phyloP scores from a whole-genome alignment of 2,888 invertebrate species.

The Acanthosoma haemorrhoidale region DNA sequence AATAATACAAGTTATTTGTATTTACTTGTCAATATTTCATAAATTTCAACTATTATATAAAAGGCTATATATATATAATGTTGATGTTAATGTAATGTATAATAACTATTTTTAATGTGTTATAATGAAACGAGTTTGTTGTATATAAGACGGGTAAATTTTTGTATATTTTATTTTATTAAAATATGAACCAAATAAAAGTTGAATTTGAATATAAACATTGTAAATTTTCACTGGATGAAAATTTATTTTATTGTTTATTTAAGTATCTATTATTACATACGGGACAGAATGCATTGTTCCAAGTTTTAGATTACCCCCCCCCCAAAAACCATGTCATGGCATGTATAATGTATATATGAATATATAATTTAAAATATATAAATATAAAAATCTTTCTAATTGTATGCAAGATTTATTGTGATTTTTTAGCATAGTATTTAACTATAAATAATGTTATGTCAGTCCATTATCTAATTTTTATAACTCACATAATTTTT shows the following conservation, averaged over 20 bases:
- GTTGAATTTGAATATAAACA: neutral
- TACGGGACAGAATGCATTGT: neutral
- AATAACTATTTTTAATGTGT: neutral
- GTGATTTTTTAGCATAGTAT: conserved; percentile 23
- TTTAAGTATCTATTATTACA: neutral
- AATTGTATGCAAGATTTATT: conserved; percentile 12
- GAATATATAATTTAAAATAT: conserved; percentile 6
- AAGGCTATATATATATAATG: neutral
- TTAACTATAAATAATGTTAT: conserved; percentile 18
- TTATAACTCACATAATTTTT: conserved; percentile 11
- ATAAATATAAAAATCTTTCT: conserved; percentile 5
- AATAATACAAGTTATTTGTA: neutral
- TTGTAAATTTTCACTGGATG: conserved; percentile 3
- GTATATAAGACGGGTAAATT: conserved; percentile 9
- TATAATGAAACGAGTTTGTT: neutral
- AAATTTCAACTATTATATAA: conserved; percentile 2
- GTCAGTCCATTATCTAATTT: conserved; percentile 26
- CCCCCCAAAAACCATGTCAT: neutral
- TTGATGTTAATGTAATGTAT: neutral
- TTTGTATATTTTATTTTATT: conserved; percentile 21
- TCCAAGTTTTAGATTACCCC: neutral
- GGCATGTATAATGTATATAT: conserved; percentile 13
- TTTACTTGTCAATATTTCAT: neutral
- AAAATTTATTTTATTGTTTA: conserved; percentile 10
- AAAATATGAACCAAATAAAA: conserved; percentile 10